Evolutionary conservation across 2,888 invertebrate species (phyloP).

Genomic region (Pristionchus japonicus): DNA sequence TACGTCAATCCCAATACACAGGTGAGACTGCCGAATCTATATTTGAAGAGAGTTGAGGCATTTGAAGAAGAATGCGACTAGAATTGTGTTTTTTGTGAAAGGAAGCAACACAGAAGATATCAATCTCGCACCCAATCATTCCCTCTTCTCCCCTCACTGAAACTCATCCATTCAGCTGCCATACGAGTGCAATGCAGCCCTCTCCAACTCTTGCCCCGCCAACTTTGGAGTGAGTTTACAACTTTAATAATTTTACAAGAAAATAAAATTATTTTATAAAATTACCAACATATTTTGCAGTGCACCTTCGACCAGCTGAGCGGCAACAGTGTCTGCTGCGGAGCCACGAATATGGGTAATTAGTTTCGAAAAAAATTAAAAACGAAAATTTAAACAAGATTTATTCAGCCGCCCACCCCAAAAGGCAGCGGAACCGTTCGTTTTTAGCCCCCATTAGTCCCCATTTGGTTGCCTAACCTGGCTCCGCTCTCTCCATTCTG

Average conservation of each 20-base stretch:
- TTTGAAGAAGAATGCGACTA: not conserved
- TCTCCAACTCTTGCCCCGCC: constrained; percentile 72
- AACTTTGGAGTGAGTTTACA: constrained; percentile 60
- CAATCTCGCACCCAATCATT: not conserved
- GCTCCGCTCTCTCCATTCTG: not conserved
- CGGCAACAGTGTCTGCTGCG: constrained; percentile 72
- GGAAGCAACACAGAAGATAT: too few species aligned
- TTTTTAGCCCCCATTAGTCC: not conserved
- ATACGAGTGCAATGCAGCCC: constrained; percentile 71
- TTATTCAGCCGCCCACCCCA: not conserved
- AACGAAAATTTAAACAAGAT: not conserved
- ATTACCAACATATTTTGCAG: constrained; percentile 54
- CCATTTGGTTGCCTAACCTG: constrained; percentile 22
- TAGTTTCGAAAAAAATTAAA: not conserved
- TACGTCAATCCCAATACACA: constrained; percentile 74
- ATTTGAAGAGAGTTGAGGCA: too few species aligned
- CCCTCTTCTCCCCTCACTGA: not conserved
- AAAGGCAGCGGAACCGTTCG: constrained; percentile 12
- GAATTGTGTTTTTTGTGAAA: too few species aligned
- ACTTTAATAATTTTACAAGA: not conserved
- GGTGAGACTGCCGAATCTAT: not conserved
- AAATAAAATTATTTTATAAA: not conserved
- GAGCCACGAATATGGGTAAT: constrained; percentile 73
- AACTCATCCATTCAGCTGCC: constrained; percentile 59
- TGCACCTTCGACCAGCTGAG: constrained; percentile 72